Conservation (phyloP, 2,888 invertebrate species). For the Pristionchus fissidentatus region DNA sequence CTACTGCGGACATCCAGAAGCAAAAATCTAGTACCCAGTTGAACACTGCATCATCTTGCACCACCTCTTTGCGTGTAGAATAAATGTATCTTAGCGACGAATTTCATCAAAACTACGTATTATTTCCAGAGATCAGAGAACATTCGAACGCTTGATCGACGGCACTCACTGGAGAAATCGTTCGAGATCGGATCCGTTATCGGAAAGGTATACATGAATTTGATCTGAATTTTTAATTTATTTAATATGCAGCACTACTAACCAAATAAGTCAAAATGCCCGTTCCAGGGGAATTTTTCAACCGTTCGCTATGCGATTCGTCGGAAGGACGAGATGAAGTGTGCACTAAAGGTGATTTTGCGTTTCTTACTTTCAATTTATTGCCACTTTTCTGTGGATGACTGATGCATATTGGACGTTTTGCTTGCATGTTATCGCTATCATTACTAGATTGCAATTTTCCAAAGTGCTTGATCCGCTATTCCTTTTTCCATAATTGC, state of each 20-base stretch:
- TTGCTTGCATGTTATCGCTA: no score
- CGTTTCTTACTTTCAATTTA: background rate
- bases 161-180: constrained; percentile 57
- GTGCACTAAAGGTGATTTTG: constrained; percentile 60
- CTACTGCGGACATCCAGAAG: no score
- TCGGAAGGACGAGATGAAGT: constrained; percentile 60
- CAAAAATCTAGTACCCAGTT: no score
- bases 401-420: no score
- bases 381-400: no score
- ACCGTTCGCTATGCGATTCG: constrained; percentile 51
- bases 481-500: no score
- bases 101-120: no score
- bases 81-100: no score
- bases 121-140: constrained; percentile 54
- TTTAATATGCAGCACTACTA: background rate
- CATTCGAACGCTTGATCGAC: constrained; percentile 53
- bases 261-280: constrained; percentile 57
- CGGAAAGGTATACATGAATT: constrained; percentile 50
- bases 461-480: background rate
- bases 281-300: constrained; percentile 57
- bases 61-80: no score
- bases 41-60: no score
- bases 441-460: no score
- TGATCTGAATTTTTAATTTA: background rate
- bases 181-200: constrained; percentile 63